Evolutionary conservation across 2,113 vertebrate species (phyloP).

Genomic region (Sarotherodon lohbergeri): DNA sequence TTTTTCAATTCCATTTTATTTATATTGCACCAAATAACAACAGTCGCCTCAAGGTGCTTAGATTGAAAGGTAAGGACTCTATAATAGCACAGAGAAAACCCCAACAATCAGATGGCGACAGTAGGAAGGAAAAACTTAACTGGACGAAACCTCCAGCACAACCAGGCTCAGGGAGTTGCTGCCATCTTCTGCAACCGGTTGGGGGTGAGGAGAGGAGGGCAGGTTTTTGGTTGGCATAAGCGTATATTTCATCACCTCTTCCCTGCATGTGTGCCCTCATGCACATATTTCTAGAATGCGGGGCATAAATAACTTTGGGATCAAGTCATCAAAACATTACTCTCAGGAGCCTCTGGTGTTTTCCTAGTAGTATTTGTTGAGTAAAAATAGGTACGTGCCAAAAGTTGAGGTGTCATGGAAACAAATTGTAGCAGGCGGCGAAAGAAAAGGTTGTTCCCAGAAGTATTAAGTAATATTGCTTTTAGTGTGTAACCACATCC

Average conservation of each 20-base stretch:
- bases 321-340: neutral
- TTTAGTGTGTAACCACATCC: neutral
- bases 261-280: neutral
- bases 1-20: neutral
- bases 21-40: neutral
- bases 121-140: neutral
- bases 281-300: neutral
- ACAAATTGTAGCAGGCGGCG: neutral
- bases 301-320: neutral
- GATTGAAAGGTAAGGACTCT: neutral
- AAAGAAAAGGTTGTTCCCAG: neutral
- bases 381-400: neutral
- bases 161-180: neutral
- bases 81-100: neutral
- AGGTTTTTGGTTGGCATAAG: neutral
- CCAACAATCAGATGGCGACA: neutral
- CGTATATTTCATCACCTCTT: neutral
- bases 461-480: neutral
- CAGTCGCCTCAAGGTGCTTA: neutral
- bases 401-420: neutral
- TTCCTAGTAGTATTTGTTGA: neutral
- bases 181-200: neutral
- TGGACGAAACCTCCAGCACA: neutral
- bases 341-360: neutral
- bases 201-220: neutral